Evolutionary conservation across 2,888 invertebrate species (phyloP), one percentile per base, ranked within the genome.

Genomic region (Crematogaster levior): DNA sequence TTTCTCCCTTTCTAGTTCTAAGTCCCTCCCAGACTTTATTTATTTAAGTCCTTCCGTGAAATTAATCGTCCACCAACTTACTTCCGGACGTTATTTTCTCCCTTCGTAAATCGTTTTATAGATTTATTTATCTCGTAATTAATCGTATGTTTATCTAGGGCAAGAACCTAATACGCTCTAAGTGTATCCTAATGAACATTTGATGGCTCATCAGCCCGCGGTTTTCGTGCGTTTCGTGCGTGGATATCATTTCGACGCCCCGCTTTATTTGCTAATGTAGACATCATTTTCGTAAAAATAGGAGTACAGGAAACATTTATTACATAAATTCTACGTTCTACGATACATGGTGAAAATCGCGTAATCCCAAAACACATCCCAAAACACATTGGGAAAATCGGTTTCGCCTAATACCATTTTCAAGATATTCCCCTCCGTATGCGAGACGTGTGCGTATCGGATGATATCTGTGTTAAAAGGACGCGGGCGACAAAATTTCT

Each of bases 91-190:
- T 43, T 43, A 61, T 30, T 43, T 70, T 18, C 51, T 24, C 24
- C 51, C 48, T 27, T n/a, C n/a, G n/a, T 27, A 51, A 63, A 51
- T 74, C 24, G 74, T 24, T 12, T 34, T 56, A 53, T 72, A 40
- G 74, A 74, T 34, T 63, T 30, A 73, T 58, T 73, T 65, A 66
- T 65, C 48, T 6, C 34, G 12, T 18, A 74, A 74, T 75, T 66
- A 75, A 75, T 75, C 37, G 46, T 10, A 34, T 46, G 18, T 73
- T 30, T 74, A 61, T 43, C 43, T 63, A 34, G 18, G 43, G 21
- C 21, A 15, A 66, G 24, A 27, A 15, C n/a, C 27, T 75, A 51
- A 75, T 68, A 37, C 27, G 27, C 21, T n/a, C 21, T 51, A 68
- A 68, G 68, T 15, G 6, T 51, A 51, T 46, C 51, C n/a, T 51